Evolutionary conservation across 2,888 invertebrate genomes (phyloP).

Genomic region (Cheilosia pagana): DNA sequence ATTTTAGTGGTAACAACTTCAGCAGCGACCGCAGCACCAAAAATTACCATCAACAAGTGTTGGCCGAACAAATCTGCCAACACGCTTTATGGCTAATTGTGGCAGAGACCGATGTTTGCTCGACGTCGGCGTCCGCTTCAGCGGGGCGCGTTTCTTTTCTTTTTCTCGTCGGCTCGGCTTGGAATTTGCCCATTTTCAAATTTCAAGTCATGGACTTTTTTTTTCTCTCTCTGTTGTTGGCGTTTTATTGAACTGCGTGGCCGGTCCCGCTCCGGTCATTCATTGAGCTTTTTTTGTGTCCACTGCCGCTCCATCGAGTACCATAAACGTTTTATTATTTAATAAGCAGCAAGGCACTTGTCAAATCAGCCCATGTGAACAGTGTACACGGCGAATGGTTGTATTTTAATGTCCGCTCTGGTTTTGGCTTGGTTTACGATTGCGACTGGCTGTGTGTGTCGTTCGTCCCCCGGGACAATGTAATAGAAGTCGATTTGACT

Average conservation of each 20-base stretch:
- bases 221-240: neutral
- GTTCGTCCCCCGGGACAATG: constrained; percentile 63
- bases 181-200: constrained; percentile 53
- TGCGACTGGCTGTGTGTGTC: constrained; percentile 29
- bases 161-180: constrained; percentile 14
- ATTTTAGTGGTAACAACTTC: constrained; percentile 55
- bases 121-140: constrained; percentile 21
- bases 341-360: constrained; percentile 73
- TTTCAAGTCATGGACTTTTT: constrained; percentile 13
- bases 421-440: constrained; percentile 34
- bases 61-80: constrained; percentile 70
- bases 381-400: constrained; percentile 45
- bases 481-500: constrained; percentile 68
- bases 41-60: constrained; percentile 71
- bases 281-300: constrained; percentile 14
- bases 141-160: constrained; percentile 32
- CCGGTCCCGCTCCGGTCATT: constrained; percentile 16
- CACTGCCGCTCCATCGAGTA: constrained; percentile 5
- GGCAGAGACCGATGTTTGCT: constrained; percentile 62
- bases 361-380: constrained; percentile 60
- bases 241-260: constrained; percentile 30
- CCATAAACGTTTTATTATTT: constrained; percentile 74
- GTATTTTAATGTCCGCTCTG: constrained; percentile 52
- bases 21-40: constrained; percentile 51
- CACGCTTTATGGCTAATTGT: constrained; percentile 73